Base-by-base conservation (phyloP, 1,140 invertebrate genomes). In the Apis laboriosa region DNA sequence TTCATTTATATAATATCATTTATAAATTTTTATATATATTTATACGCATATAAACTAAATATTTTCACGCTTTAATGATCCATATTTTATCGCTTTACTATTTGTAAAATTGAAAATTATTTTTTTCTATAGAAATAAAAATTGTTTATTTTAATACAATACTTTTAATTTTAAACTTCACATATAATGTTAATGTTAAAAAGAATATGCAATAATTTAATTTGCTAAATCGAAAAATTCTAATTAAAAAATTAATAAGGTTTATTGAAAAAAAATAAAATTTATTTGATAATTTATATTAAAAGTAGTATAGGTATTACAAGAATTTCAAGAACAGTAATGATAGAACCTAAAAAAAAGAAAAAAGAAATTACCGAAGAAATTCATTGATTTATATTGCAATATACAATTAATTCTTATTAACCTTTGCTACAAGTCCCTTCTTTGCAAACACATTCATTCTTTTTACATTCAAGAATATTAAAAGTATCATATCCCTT, bases 351-450 rank as follows among this genome's bases (percentile, higher is more conserved):
- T 72, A 24, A 72, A 72, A 72, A 15, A 28, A 72, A 15, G 7
- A 7, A 8, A 17, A 55, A 71, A 72, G 75, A 75, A 2, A 2
- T 43, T 43, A 43, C 0, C 5, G 34, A 43, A 43, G 34, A 43
- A 0, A 9, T 68, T 66, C 68, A 24, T 53, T 28, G 34, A 73
- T 87, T 76, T 72, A 60, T 51, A 55, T 82, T 15, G 75, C 67
- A 19, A 73, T 66, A 21, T 34, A 24, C 51, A 68, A 80, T 78
- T 83, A 80, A 83, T 17, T 12, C 15, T 49, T 66, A 78, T 87
- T 89, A 82, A 90, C 88, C 88, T 87, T 80, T 86, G 56, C 55
- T 80, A 67, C 84, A 90, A 17, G 11, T 28, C n/a, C 61, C 5
- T 11, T 85, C 67, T 19, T 74, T 85, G 28, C 88, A 90, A 60